A percentile compares a stretch with the other conserved stretches of the same genome.
phyloP scores from a whole-genome alignment of 2,113 vertebrate species.

The Hirundichthys speculiger region DNA sequence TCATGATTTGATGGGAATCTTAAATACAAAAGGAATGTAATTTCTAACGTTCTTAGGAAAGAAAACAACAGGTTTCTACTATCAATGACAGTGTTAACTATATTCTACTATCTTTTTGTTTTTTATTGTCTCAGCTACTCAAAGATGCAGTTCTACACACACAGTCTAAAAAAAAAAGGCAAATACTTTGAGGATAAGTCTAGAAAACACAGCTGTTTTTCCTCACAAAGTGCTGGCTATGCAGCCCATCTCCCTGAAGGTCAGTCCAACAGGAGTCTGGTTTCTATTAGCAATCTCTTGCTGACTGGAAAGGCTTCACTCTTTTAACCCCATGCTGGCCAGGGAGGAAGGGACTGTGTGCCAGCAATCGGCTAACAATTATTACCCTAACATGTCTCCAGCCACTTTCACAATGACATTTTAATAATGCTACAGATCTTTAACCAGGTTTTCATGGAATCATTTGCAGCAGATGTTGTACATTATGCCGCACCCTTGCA shows the following conservation, averaged over 20 bases:
- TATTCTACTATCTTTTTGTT: too few relatives aligned
- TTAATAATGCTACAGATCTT: conserved; percentile 16
- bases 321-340: conserved; percentile 57
- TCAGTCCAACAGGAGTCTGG: conserved; percentile 70
- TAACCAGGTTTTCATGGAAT: conserved; percentile 8
- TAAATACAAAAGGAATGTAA: not conserved
- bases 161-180: conserved; percentile 1
- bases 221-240: conserved; percentile 70
- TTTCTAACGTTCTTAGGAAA: not conserved
- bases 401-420: conserved; percentile 3
- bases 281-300: conserved; percentile 74
- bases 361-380: conserved; percentile 44
- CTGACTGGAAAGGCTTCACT: conserved; percentile 60
- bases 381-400: conserved; percentile 39
- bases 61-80: not conserved
- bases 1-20: not conserved
- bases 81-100: too few relatives aligned
- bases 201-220: conserved; percentile 68
- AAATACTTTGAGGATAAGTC: conserved; percentile 56
- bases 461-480: conserved; percentile 35
- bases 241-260: conserved; percentile 63
- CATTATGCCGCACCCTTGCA: conserved; percentile 23
- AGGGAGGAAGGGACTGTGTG: conserved; percentile 25
- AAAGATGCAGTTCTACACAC: conserved; percentile 1
- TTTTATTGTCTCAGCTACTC: not conserved